Conservation (phyloP, 92 coral and sea anemone genomes). For the Phenganax marumi region DNA sequence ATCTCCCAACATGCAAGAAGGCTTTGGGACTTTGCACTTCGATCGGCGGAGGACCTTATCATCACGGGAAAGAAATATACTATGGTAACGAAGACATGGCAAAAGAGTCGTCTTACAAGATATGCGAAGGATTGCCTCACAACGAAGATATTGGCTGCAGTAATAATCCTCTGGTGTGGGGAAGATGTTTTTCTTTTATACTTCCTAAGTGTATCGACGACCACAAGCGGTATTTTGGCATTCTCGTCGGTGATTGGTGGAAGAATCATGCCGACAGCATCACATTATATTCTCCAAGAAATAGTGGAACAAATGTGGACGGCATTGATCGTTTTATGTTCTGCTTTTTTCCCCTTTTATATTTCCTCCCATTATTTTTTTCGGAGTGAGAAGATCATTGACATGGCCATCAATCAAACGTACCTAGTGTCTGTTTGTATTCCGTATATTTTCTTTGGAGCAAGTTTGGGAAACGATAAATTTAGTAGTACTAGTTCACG, state of each 20-base stretch:
- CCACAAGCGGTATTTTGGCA: conserved; percentile 35
- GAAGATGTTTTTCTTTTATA: conserved; percentile 14
- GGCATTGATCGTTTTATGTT: too few species aligned
- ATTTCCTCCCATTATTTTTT: too few species aligned
- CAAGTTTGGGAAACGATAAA: too few species aligned
- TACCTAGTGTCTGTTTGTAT: too few species aligned
- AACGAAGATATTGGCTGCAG: conserved; percentile 52
- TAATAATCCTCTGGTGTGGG: conserved; percentile 28
- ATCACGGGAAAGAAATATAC: conserved; percentile 52
- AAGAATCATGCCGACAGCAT: neutral
- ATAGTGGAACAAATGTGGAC: too few species aligned
- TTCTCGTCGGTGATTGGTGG: conserved; percentile 45
- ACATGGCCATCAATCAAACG: too few species aligned
- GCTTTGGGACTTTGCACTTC: conserved; percentile 1
- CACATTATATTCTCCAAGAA: too few species aligned
- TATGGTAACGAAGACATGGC: conserved; percentile 41
- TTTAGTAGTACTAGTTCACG: too few species aligned
- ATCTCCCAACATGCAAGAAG: conserved; percentile 40
- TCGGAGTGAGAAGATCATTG: too few species aligned
- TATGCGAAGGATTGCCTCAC: conserved; percentile 47
- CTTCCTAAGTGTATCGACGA: conserved; percentile 24
- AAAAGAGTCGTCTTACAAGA: conserved; percentile 36
- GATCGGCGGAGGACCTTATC: conserved; percentile 37
- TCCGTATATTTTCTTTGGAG: too few species aligned
- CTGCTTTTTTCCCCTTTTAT: too few species aligned